Percentiles rank a stretch among this genome's conserved stretches.
These are phyloP conservation scores for Clanis bilineata DNA, from an alignment of 2,888 invertebrate genomes.

Conservation along the genomic window DNA sequence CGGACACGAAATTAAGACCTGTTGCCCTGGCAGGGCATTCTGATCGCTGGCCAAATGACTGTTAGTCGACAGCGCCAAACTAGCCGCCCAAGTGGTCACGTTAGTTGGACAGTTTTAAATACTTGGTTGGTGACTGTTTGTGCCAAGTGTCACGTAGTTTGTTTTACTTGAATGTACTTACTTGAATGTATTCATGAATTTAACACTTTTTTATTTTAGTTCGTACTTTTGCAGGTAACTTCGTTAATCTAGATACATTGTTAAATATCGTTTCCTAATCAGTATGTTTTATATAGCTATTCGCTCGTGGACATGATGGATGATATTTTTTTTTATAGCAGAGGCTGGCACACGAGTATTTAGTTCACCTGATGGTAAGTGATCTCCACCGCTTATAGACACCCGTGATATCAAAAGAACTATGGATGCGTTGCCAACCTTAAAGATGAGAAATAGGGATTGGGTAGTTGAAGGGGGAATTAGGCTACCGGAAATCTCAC, in stretches of 20 bases:
- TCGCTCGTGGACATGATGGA: neutral
- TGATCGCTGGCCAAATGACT: constrained; percentile 58
- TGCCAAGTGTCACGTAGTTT: constrained; percentile 14
- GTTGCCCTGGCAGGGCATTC: constrained; percentile 62
- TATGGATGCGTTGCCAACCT: too few species aligned
- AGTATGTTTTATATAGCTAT: neutral
- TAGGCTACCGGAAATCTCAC: too few species aligned
- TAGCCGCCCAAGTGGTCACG: constrained; percentile 22
- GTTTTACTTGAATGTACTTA: neutral
- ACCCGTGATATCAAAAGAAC: too few species aligned
- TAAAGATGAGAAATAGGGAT: too few species aligned
- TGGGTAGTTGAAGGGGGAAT: too few species aligned
- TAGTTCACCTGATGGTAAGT: too few species aligned
- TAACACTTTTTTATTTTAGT: too few species aligned
- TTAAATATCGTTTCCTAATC: neutral
- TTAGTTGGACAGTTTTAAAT: constrained; percentile 30
- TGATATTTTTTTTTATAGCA: too few species aligned
- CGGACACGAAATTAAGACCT: constrained; percentile 37
- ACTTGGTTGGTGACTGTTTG: constrained; percentile 22
- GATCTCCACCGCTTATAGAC: too few species aligned
- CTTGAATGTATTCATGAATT: too few species aligned
- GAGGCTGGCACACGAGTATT: too few species aligned
- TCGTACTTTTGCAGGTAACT: too few species aligned
- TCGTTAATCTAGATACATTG: neutral
- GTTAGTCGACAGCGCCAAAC: constrained; percentile 44